Base-by-base conservation (phyloP, 2,797 vertebrate species). In the Catostomus latipinnis region DNA sequence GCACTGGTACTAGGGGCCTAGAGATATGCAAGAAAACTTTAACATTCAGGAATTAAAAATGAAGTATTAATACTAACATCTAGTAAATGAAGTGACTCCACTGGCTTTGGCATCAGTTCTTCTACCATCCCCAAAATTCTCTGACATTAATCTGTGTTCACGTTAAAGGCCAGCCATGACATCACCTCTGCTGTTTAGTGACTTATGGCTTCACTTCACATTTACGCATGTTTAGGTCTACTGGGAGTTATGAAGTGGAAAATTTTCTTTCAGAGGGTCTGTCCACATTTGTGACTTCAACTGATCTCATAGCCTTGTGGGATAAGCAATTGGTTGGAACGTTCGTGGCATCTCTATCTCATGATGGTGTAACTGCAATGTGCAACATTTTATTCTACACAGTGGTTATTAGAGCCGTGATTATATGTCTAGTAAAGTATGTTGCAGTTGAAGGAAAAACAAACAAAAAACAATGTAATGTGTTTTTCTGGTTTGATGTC, bases 31-130 rank as follows among this genome's bases (percentile, higher is more conserved):
- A 69, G 54, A 18, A 62, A 56, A 52, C 68, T 58, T 34, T 34
- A 34, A 66, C 68, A 75, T 53, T 66, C 46, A 75, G 52, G 76
- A 72, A 79, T 72, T 68, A 80, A 57, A 76, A 73, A 34, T 34
- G 34, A 34, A 34, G 34, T 34, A 34, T 0, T 34, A 34, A 34
- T 34, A 34, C 34, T 3, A 34, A 34, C 34, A 34, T 34, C 34
- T 34, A 2, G 34, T 34, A 34, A 82, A 72, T 57, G 69, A 76
- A 45, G 4, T 63, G 48, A 65, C 43, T 5, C 22, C 61, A 70
- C 16, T 49, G 9, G 81, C 76, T 85, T 84, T 85, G 84, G 83
- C 82, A 79, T 71, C 49, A 81, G 54, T 63, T 60, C 49, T 61
- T 8, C 22, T 56, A 83, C 66, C 68, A 76, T 61, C 43, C 63